A percentile compares a stretch with the other conserved stretches of the same genome.
Evolutionary conservation across 2,113 vertebrate species (phyloP).

Genomic region (Corydoras sp.): DNA sequence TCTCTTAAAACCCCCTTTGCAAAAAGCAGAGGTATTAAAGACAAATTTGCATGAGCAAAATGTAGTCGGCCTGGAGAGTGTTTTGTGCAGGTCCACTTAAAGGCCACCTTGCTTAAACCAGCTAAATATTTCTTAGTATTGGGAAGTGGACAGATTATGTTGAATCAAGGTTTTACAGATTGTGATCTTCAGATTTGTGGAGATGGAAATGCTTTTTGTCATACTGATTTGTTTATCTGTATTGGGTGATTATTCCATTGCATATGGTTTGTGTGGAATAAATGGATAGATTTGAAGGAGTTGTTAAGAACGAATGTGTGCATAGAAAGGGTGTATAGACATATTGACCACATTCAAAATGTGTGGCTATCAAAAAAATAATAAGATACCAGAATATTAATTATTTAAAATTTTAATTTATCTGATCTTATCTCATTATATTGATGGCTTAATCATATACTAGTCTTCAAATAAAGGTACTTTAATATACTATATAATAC

Average conservation of each 20-base stretch:
- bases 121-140: constrained; percentile 4
- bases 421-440: too few species aligned
- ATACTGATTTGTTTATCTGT: constrained; percentile 17
- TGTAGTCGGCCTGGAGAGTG: not conserved
- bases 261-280: not conserved
- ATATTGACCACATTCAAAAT: too few species aligned
- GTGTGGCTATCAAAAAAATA: too few species aligned
- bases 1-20: not conserved
- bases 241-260: constrained; percentile 12
- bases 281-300: not conserved
- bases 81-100: not conserved
- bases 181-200: constrained; percentile 17
- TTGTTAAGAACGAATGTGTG: too few species aligned
- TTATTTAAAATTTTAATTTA: too few species aligned
- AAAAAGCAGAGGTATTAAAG: constrained; percentile 23
- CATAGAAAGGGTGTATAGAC: too few species aligned
- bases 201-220: constrained; percentile 21
- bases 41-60: constrained; percentile 20
- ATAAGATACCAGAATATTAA: too few species aligned
- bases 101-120: constrained; percentile 7
- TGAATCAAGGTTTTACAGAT: constrained; percentile 10
- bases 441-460: too few species aligned
- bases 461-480: too few species aligned
- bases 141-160: constrained; percentile 8
- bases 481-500: too few species aligned